phyloP scores from a whole-genome alignment of 1,140 invertebrate species.

The Hyphantria cunea region DNA sequence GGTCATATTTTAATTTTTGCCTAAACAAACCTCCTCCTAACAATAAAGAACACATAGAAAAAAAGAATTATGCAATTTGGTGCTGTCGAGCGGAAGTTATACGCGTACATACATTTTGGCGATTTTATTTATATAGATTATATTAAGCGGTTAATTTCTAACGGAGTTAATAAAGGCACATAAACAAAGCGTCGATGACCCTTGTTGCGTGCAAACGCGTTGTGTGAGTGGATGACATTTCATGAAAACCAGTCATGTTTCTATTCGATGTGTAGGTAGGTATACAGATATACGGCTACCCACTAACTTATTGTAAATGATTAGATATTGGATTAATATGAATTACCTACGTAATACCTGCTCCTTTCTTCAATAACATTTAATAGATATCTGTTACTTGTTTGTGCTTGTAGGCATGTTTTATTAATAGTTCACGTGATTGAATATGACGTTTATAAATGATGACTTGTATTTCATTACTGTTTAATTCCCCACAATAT shows the following conservation, averaged over 20 bases:
- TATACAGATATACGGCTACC: constrained; percentile 22
- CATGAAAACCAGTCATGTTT: constrained; percentile 56
- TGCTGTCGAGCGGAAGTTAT: no score
- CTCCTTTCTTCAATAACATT: constrained; percentile 22
- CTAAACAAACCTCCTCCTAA: no score
- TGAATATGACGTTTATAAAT: constrained; percentile 43
- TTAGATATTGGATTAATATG: constrained; percentile 32
- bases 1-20: no score
- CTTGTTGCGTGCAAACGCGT: constrained; percentile 50
- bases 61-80: no score
- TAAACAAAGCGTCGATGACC: constrained; percentile 33
- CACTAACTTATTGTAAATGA: constrained; percentile 32
- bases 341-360: constrained; percentile 30
- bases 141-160: no score
- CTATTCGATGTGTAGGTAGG: constrained; percentile 42
- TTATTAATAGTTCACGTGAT: constrained; percentile 44
- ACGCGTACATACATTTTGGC: no score
- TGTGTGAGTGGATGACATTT: constrained; percentile 55
- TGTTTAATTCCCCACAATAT: constrained; percentile 20
- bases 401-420: constrained; percentile 26
- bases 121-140: no score
- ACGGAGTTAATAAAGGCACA: neutral
- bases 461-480: constrained; percentile 21
- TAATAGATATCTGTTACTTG: constrained; percentile 27
- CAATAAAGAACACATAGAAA: no score